A percentile compares a stretch with the other conserved stretches of the same genome.
Evolutionary conservation across 2,113 vertebrate genomes (phyloP).

Genomic region (Ranitomeya imitator): DNA sequence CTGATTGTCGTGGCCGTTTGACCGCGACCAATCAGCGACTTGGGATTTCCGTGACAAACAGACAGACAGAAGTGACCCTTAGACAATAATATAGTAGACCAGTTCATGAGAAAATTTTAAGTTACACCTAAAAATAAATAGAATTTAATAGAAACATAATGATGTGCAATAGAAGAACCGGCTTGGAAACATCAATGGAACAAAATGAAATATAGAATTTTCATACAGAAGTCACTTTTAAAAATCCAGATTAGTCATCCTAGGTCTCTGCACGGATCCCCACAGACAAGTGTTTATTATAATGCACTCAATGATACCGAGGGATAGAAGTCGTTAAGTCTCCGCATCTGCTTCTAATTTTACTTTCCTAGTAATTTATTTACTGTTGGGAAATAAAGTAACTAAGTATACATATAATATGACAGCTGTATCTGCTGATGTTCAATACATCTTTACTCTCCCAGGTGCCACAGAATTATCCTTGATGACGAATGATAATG

Average conservation of each 20-base stretch:
- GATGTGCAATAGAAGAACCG: no score
- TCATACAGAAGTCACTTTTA: neutral
- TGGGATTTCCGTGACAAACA: no score
- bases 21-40: no score
- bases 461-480: slow-evolving; percentile 5
- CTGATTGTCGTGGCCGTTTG: no score
- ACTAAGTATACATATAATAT: slow-evolving; percentile 43
- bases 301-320: slow-evolving; percentile 22
- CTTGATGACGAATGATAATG: neutral
- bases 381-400: slow-evolving; percentile 41
- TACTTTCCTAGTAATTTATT: slow-evolving; percentile 42
- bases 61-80: no score
- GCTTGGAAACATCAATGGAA: neutral
- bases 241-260: neutral
- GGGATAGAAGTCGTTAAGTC: slow-evolving; percentile 6
- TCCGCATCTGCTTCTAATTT: slow-evolving; percentile 30
- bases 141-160: neutral
- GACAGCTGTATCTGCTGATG: slow-evolving; percentile 27
- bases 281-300: slow-evolving; percentile 31
- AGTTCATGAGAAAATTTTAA: neutral
- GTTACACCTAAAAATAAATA: neutral
- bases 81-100: no score
- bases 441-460: slow-evolving; percentile 6
- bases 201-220: neutral
- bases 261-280: slow-evolving; percentile 2